Conservation (phyloP, 2,797 vertebrate genomes). For the Danio albolineatus region DNA sequence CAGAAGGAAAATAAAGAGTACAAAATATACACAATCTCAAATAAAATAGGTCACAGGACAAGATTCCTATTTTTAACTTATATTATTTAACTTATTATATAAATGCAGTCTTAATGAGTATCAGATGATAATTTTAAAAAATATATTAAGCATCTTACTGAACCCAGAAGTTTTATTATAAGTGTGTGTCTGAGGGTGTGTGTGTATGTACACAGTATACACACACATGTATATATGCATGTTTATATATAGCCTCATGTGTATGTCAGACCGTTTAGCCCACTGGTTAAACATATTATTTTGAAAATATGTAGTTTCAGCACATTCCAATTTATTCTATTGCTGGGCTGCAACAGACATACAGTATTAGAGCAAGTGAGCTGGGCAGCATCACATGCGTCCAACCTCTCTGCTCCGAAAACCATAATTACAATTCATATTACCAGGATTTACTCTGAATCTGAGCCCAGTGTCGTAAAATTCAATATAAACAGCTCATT, state of each 20-base stretch:
- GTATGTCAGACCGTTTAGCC: not conserved
- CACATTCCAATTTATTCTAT: conserved; percentile 27
- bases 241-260: not conserved
- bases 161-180: no score
- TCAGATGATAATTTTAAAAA: not conserved
- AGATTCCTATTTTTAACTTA: no score
- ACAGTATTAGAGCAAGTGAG: not conserved
- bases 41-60: no score
- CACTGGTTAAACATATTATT: not conserved
- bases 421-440: conserved; percentile 46
- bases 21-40: no score
- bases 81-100: no score
- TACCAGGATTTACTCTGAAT: conserved; percentile 44
- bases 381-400: conserved; percentile 16
- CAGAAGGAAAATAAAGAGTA: no score
- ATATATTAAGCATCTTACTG: not conserved
- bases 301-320: not conserved
- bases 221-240: not conserved
- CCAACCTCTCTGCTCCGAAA: conserved; percentile 23
- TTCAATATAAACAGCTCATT: conserved; percentile 51
- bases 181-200: no score
- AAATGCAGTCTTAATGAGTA: not conserved
- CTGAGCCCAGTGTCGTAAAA: conserved; percentile 43
- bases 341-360: not conserved
- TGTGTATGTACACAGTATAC: no score